Evolutionary conservation across 2,888 invertebrate genomes (phyloP).

Genomic region (Nephrotoma guestfalica): DNA sequence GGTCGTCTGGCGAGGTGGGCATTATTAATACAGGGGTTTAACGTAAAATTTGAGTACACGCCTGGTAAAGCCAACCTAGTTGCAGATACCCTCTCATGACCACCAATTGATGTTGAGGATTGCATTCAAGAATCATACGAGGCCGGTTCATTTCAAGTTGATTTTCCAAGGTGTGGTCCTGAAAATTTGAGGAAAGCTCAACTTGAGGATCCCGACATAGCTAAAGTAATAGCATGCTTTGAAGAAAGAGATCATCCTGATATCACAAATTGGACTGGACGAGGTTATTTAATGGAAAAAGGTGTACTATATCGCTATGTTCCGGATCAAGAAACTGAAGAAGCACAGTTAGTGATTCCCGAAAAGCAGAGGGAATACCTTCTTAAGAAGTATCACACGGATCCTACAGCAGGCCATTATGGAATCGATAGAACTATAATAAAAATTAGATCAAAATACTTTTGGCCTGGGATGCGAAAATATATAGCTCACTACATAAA

Average conservation of each 20-base stretch:
- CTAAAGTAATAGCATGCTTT: constrained; percentile 12
- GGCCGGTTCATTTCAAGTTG: not conserved
- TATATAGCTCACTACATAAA: constrained; percentile 17
- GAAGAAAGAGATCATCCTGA: not conserved
- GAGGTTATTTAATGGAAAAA: not conserved
- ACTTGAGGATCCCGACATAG: constrained; percentile 13
- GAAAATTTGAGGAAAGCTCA: constrained; percentile 10
- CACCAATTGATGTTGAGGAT: no score
- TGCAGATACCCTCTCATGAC: not conserved
- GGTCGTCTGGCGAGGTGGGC: constrained; percentile 31
- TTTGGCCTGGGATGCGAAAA: constrained; percentile 18
- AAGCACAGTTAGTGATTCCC: constrained; percentile 10
- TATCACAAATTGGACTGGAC: constrained; percentile 10
- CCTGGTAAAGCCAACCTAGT: constrained; percentile 22
- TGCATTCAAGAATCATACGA: no score
- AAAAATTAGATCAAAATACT: constrained; percentile 14
- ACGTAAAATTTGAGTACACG: constrained; percentile 23
- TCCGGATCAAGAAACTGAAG: no score
- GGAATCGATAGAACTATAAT: constrained; percentile 14
- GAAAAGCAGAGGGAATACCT: constrained; percentile 8
- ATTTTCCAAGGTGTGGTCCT: not conserved
- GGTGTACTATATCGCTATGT: no score
- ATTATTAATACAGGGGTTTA: constrained; percentile 23
- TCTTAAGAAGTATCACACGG: constrained; percentile 10
- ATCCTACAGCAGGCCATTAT: constrained; percentile 18